Conservation (phyloP, 2,888 invertebrate species). For the Brachyptera putata region DNA sequence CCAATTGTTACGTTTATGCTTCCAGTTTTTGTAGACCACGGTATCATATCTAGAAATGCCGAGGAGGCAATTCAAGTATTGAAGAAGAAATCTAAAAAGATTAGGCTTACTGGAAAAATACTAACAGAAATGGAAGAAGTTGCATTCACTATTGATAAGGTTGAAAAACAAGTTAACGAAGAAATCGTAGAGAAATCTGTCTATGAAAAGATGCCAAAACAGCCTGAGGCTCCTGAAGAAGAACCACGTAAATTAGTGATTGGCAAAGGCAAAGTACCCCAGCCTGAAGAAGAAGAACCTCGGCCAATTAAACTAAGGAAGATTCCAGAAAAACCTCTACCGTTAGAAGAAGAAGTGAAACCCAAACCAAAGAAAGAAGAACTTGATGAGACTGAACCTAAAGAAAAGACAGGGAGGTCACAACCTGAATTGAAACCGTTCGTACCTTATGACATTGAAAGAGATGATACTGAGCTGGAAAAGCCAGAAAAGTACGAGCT, state of each 20-base stretch:
- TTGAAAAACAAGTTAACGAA: conserved; percentile 24
- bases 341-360: conserved; percentile 38
- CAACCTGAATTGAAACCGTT: conserved; percentile 25
- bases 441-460: conserved; percentile 22
- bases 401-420: conserved; percentile 26
- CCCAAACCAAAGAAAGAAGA: conserved; percentile 36
- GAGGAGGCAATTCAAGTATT: conserved; percentile 38
- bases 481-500: conserved; percentile 34
- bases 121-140: conserved; percentile 40
- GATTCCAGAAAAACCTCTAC: conserved; percentile 43
- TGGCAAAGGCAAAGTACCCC: conserved; percentile 40
- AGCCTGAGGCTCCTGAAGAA: conserved; percentile 37
- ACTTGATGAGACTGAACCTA: conserved; percentile 23
- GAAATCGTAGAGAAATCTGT: conserved; percentile 37
- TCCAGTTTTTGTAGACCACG: conserved; percentile 37
- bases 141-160: conserved; percentile 27
- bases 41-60: conserved; percentile 39
- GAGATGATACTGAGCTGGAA: conserved; percentile 21
- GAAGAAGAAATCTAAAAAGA: conserved; percentile 36
- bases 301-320: conserved; percentile 52
- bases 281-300: conserved; percentile 33
- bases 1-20: conserved; percentile 42
- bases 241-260: conserved; percentile 24
- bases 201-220: conserved; percentile 38
- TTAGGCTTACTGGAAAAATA: conserved; percentile 35